Percentiles rank a stretch among this genome's conserved stretches.
Conservation (phyloP, 2,888 invertebrate species). For the Orthonevra nobilis region DNA sequence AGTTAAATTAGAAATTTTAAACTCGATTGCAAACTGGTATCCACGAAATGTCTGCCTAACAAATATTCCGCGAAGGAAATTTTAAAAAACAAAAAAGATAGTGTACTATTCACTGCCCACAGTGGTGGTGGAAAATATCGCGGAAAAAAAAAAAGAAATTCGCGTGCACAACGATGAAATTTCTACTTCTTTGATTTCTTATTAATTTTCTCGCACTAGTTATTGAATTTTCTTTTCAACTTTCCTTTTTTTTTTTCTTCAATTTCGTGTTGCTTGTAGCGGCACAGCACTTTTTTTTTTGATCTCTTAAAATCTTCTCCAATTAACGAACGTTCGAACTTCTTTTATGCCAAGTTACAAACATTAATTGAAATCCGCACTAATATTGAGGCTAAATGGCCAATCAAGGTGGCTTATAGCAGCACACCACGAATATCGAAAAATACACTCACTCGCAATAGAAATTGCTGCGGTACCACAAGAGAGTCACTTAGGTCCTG, state of each 20-base stretch:
- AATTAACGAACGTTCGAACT: constrained; percentile 20
- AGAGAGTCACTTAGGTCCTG: constrained; percentile 56
- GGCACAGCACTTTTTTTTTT: constrained; percentile 2
- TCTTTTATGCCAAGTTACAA: neutral
- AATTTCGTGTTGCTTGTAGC: constrained; percentile 13
- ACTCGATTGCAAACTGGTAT: constrained; percentile 42
- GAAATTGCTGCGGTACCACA: constrained; percentile 50
- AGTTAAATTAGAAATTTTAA: constrained; percentile 9
- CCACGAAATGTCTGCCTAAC: constrained; percentile 40
- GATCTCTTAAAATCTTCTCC: constrained; percentile 8
- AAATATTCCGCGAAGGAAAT: neutral
- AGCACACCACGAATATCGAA: constrained; percentile 1
- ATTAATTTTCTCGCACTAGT: constrained; percentile 66
- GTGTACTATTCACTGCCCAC: constrained; percentile 30
- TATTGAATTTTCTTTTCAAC: constrained; percentile 58
- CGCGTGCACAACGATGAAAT: constrained; percentile 43
- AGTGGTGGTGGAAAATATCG: constrained; percentile 1
- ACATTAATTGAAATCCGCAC: constrained; percentile 33
- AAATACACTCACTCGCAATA: constrained; percentile 45
- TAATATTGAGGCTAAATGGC: constrained; percentile 16
- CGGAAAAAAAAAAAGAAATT: constrained; percentile 35
- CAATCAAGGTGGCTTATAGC: constrained; percentile 3
- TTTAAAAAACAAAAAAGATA: neutral
- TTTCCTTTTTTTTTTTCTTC: constrained; percentile 54
- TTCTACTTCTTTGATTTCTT: constrained; percentile 43